Conservation (phyloP, 2,888 invertebrate species). For the Tachystola acroxantha region DNA sequence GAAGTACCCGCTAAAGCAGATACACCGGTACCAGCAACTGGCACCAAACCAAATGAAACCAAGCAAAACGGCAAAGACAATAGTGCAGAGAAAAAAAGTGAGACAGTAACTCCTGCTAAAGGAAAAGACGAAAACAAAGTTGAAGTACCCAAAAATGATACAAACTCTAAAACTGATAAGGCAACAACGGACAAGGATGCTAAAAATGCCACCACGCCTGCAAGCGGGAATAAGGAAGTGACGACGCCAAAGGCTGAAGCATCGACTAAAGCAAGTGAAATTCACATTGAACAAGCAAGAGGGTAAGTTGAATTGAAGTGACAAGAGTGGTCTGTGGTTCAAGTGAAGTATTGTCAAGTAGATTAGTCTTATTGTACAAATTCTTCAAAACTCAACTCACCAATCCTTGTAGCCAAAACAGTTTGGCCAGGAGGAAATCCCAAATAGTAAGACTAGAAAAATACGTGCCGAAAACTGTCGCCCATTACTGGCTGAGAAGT, state of each 20-base stretch:
- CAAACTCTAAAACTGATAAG: background rate
- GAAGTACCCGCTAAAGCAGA: too few species aligned
- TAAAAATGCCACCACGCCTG: constrained; percentile 17
- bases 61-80: constrained; percentile 21
- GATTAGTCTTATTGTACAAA: too few species aligned
- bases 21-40: too few species aligned
- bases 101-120: background rate
- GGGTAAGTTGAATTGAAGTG: constrained; percentile 7
- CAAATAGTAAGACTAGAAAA: too few species aligned
- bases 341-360: too few species aligned
- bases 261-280: constrained; percentile 22
- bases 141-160: background rate
- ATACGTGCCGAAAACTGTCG: too few species aligned
- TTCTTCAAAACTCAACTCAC: too few species aligned
- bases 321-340: too few species aligned
- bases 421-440: too few species aligned
- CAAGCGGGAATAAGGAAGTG: constrained; percentile 16
- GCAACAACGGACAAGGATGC: constrained; percentile 2
- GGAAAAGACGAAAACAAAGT: background rate
- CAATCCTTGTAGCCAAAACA: too few species aligned
- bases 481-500: too few species aligned
- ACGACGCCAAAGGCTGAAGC: constrained; percentile 20
- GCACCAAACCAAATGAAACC: background rate
- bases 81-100: background rate
- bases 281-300: constrained; percentile 4